phyloP scores from a whole-genome alignment of 2,797 vertebrate species.

The Phrynocephalus vlangalii region DNA sequence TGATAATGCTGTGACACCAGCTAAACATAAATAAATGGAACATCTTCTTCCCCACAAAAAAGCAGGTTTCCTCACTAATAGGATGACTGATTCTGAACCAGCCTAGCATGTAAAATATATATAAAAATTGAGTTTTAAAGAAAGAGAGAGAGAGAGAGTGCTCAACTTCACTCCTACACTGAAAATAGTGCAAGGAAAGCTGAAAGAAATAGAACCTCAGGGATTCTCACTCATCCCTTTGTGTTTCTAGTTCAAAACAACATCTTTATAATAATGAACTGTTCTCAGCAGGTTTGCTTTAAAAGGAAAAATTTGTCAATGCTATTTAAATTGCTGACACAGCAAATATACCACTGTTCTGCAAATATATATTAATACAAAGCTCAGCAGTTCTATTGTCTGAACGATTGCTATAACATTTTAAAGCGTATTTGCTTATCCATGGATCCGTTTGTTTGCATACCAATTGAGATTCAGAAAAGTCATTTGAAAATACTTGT shows the following conservation, averaged over 20 bases:
- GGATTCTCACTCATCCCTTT: not conserved
- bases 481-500: conserved; percentile 60
- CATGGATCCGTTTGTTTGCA: conserved; percentile 44
- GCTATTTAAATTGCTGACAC: not conserved
- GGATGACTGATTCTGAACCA: not conserved
- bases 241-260: not conserved
- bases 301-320: not conserved
- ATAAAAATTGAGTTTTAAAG: too few relatives aligned
- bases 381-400: conserved; percentile 51
- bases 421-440: conserved; percentile 48
- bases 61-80: not conserved
- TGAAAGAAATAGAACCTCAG: not conserved
- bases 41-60: not conserved
- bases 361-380: conserved; percentile 58
- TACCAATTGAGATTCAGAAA: conserved; percentile 40
- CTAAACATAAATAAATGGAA: too few relatives aligned
- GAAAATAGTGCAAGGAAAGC: not conserved
- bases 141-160: too few relatives aligned
- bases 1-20: not conserved
- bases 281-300: not conserved
- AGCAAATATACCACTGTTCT: conserved; percentile 18
- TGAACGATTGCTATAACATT: conserved; percentile 48
- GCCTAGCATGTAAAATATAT: not conserved
- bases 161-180: not conserved
- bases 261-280: conserved; percentile 2